Conservation (phyloP, 2,113 vertebrate genomes). For the Argyrosomus japonicus region DNA sequence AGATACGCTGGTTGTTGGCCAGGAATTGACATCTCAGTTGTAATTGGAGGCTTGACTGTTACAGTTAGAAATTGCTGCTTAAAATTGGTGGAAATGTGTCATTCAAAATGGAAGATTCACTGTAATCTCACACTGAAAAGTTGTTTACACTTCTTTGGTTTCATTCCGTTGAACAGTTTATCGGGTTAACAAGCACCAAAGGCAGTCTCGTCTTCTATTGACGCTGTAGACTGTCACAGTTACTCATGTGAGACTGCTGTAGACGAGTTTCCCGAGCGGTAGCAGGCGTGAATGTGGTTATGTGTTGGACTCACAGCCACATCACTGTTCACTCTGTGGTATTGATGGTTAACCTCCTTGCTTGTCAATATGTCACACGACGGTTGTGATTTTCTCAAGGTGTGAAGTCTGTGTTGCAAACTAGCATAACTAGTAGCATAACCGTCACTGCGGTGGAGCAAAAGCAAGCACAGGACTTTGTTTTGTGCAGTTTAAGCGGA, state of each 20-base stretch:
- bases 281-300: slow-evolving; percentile 46
- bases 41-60: background rate
- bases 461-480: background rate
- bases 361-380: slow-evolving; percentile 25
- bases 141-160: background rate
- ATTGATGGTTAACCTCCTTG: slow-evolving; percentile 53
- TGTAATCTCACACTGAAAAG: background rate
- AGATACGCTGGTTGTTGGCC: background rate
- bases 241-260: background rate
- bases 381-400: slow-evolving; percentile 34
- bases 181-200: background rate
- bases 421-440: background rate
- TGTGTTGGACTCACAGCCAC: slow-evolving; percentile 23
- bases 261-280: slow-evolving; percentile 16
- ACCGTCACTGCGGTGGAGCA: background rate
- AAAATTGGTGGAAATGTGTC: background rate
- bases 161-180: background rate
- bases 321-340: slow-evolving; percentile 34
- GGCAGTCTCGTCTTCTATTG: background rate
- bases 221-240: background rate
- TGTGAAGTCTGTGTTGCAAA: slow-evolving; percentile 2
- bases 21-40: background rate
- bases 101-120: background rate
- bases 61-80: background rate
- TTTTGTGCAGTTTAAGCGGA: background rate